Conservation (phyloP, 2,113 vertebrate genomes). For the Cyprinus carpio region DNA sequence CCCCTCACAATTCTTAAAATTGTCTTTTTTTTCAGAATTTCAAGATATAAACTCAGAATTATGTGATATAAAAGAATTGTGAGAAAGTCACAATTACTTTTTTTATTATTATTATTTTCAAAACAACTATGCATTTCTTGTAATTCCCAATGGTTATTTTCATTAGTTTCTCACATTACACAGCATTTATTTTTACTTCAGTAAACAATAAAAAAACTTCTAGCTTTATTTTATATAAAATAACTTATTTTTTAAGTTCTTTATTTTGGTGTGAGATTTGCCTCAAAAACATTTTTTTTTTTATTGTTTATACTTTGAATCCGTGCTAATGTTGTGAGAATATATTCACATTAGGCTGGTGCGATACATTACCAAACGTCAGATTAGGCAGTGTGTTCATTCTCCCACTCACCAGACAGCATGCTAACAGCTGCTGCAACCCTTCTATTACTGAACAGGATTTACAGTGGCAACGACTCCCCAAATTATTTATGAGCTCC, state of each 20-base stretch:
- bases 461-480: constrained; percentile 77
- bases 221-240: background rate
- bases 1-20: too few relatives aligned
- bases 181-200: background rate
- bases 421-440: constrained; percentile 69
- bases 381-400: constrained; percentile 43
- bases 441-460: constrained; percentile 72
- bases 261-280: background rate
- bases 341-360: constrained; percentile 24
- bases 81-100: too few relatives aligned
- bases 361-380: background rate
- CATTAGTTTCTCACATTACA: background rate
- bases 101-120: background rate
- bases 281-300: background rate
- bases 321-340: background rate
- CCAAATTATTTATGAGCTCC: constrained; percentile 78
- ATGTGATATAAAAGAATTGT: too few relatives aligned
- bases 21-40: too few relatives aligned
- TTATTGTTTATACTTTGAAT: background rate
- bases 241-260: background rate
- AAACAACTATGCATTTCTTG: background rate
- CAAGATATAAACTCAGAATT: too few relatives aligned
- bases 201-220: background rate
- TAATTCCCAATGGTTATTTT: background rate
- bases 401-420: background rate